Base-by-base conservation (phyloP, 1,140 invertebrate species). In the Scaptodrosophila lebanonensis region DNA sequence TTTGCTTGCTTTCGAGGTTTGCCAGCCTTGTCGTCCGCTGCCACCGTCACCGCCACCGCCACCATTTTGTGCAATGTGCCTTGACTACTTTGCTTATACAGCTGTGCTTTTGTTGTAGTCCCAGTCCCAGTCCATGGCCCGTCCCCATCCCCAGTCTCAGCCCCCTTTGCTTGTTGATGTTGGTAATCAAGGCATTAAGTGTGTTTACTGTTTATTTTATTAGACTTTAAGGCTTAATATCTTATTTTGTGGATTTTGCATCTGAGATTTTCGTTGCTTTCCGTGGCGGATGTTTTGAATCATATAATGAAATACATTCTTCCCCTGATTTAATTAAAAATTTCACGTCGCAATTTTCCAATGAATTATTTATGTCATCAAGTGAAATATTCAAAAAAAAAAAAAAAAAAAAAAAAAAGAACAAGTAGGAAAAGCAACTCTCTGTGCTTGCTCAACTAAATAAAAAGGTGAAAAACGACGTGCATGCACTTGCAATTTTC, bases 181-280 rank as follows among this genome's bases (percentile, higher is more conserved):
- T 77, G 66, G 66, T 82, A 82, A 82, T 82, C 75, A 82, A 82
- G 75, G 75, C 75, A 82, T 82, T 82, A 82, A 82, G 66, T 82
- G 75, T 82, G 69, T 82, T 82, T 82, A 82, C 69, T 75, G 75
- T 82, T 75, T 82, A 82, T 82, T 82, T 82, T 75, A 75, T 82
- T 82, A 70, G 75, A 82, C 75, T 75, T 75, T 82, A 82, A 82
- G 75, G 75, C 75, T 82, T 75, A 82, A 82, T 67, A 70, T 66
- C 69, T 82, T 82, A 66, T 59, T 43, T 18, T 15, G 29, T 38
- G 54, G 50, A 50, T 40, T 27, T 58, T 51, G 57, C 7, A 27
- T 8, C 29, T 8, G 30, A 20, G 15, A 25, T 36, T 39, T 68
- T 71, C 77, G 62, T 66, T 70, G 18, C 4, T 1, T 35, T 11